phyloP scores from a whole-genome alignment of 2,113 vertebrate genomes.

The Xenus cinereus region DNA sequence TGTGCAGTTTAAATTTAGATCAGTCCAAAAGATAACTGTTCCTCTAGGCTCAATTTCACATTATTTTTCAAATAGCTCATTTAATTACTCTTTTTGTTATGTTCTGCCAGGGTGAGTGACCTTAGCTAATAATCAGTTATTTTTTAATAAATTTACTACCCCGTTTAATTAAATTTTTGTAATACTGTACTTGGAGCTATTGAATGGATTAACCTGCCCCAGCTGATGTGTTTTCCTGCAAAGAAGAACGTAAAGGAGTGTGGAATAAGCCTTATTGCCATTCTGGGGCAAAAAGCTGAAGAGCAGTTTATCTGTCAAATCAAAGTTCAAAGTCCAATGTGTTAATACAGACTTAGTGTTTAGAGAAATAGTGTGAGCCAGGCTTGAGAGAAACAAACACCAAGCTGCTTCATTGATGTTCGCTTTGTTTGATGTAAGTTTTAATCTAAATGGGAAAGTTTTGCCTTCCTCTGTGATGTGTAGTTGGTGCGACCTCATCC shows the following conservation, averaged over 20 bases:
- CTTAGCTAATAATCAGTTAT: neutral
- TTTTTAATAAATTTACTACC: neutral
- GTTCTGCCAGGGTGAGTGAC: neutral
- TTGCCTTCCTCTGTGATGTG: constrained; percentile 29
- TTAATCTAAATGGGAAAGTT: constrained; percentile 47
- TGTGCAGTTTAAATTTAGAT: constrained; percentile 2
- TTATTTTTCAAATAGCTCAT: constrained; percentile 6
- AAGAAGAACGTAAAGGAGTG: neutral
- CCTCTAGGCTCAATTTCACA: neutral
- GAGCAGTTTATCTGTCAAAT: neutral
- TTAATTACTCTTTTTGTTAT: neutral
- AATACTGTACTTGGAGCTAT: neutral
- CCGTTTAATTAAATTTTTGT: neutral
- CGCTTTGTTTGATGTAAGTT: constrained; percentile 26
- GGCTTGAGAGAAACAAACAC: neutral
- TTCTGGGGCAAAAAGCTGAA: neutral
- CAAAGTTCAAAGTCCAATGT: constrained; percentile 2
- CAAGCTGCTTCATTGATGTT: neutral
- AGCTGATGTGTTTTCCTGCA: neutral
- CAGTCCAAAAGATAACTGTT: neutral
- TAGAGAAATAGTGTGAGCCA: neutral
- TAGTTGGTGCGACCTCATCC: neutral
- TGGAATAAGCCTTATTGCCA: neutral
- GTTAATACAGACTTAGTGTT: neutral
- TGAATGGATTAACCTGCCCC: neutral